Percentiles rank a stretch among this genome's conserved stretches.
Evolutionary conservation across 2,888 invertebrate genomes (phyloP).

Genomic region (Mantis religiosa): DNA sequence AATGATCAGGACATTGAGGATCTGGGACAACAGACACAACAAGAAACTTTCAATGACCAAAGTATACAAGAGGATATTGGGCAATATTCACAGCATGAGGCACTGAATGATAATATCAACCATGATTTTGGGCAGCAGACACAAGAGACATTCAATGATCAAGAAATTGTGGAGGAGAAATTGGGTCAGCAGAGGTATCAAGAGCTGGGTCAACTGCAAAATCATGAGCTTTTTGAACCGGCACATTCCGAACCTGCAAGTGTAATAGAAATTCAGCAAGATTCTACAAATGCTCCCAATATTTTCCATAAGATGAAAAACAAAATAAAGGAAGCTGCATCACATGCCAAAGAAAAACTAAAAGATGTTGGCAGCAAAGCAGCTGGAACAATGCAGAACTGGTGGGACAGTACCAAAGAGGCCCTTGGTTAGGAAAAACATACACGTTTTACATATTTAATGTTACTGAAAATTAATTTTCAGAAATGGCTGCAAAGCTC

Average conservation of each 20-base stretch:
- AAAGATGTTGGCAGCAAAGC: background rate
- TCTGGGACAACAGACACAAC: constrained; percentile 15
- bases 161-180: background rate
- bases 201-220: background rate
- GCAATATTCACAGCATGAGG: constrained; percentile 30
- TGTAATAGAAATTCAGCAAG: background rate
- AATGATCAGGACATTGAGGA: background rate
- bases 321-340: background rate
- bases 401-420: background rate
- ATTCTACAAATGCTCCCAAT: background rate
- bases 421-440: background rate
- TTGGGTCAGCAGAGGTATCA: background rate
- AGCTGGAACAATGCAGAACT: background rate
- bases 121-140: background rate
- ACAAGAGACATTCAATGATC: constrained; percentile 2
- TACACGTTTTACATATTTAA: background rate
- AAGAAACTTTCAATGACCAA: constrained; percentile 39
- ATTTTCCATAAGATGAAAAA: background rate
- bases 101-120: constrained; percentile 17
- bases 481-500: no score
- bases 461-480: background rate
- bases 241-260: background rate
- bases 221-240: background rate
- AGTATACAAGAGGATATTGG: constrained; percentile 29
- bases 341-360: background rate